Percentiles rank a stretch among this genome's conserved stretches.
These are phyloP conservation scores for Acanthis flammea DNA, from an alignment of 2,797 vertebrate species.

Conservation along the genomic window DNA sequence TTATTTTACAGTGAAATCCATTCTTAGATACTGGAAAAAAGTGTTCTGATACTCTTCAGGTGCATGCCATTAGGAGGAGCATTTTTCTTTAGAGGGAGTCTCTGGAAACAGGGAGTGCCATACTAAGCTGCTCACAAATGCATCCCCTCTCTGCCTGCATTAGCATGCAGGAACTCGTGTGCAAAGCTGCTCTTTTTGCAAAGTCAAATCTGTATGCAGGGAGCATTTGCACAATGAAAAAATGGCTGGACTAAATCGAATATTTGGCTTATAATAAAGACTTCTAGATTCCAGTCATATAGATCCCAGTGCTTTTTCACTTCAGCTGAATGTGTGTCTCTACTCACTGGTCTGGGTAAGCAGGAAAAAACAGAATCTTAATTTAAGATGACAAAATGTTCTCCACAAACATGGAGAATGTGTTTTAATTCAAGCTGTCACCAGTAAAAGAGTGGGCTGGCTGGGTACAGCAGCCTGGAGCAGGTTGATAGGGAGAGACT, in stretches of 20 bases:
- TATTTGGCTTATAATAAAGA: slow-evolving; percentile 45
- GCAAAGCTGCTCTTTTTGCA: neutral
- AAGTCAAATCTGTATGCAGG: slow-evolving; percentile 42
- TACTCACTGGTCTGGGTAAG: neutral
- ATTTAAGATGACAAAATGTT: slow-evolving; percentile 55
- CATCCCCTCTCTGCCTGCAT: neutral
- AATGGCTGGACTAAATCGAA: slow-evolving; percentile 36
- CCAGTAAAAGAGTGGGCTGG: slow-evolving; percentile 23
- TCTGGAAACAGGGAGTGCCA: neutral
- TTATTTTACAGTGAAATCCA: neutral
- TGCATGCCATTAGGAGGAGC: neutral
- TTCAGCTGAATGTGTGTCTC: neutral
- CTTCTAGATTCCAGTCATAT: slow-evolving; percentile 23
- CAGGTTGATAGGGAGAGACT: slow-evolving; percentile 37
- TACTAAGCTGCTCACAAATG: neutral
- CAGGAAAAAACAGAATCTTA: slow-evolving; percentile 39
- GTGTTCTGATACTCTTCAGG: neutral
- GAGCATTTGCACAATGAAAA: slow-evolving; percentile 15
- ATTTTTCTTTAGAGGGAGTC: neutral
- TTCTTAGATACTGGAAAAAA: neutral
- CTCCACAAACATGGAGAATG: slow-evolving; percentile 52
- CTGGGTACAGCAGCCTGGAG: slow-evolving; percentile 12
- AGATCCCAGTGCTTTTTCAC: slow-evolving; percentile 3
- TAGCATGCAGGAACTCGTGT: neutral
- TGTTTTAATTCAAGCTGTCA: slow-evolving; percentile 44